Evolutionary conservation across 2,113 vertebrate species (phyloP).

Genomic region (Saccopteryx bilineata): DNA sequence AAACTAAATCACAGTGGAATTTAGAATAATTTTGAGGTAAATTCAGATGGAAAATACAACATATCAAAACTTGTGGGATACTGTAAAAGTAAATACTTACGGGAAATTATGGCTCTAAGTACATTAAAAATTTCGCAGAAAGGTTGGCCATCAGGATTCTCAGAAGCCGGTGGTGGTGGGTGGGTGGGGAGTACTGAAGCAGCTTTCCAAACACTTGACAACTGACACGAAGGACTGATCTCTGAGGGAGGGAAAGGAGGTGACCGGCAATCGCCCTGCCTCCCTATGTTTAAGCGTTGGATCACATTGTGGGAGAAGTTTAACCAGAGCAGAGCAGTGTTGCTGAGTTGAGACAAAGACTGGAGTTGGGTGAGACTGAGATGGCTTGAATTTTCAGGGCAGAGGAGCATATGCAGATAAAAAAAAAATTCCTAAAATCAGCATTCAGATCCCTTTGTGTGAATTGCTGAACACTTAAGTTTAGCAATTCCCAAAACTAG

Average conservation of each 20-base stretch:
- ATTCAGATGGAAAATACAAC: conserved; percentile 26
- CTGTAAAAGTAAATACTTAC: not conserved
- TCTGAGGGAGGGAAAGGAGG: not conserved
- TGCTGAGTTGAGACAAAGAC: not conserved
- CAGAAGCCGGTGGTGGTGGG: not conserved
- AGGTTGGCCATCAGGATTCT: not conserved
- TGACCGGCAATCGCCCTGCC: not conserved
- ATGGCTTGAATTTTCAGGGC: conserved; percentile 20
- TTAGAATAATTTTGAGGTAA: conserved; percentile 51
- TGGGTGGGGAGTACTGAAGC: not conserved
- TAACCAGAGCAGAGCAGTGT: not conserved
- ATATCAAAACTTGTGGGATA: not conserved
- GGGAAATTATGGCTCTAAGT: not conserved
- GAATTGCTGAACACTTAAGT: not conserved
- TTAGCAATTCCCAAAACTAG: not conserved
- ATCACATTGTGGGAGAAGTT: not conserved
- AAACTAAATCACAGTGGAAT: conserved; percentile 40
- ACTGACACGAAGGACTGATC: not conserved
- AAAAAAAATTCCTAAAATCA: not conserved
- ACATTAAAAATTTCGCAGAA: not conserved
- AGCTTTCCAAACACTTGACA: not conserved
- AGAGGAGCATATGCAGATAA: not conserved
- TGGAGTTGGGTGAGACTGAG: not conserved
- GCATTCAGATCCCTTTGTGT: not conserved
- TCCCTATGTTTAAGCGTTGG: not conserved